A percentile compares a stretch with the other conserved stretches of the same genome.
Conservation (phyloP, 1,140 invertebrate genomes). For the Euschistus heros region DNA sequence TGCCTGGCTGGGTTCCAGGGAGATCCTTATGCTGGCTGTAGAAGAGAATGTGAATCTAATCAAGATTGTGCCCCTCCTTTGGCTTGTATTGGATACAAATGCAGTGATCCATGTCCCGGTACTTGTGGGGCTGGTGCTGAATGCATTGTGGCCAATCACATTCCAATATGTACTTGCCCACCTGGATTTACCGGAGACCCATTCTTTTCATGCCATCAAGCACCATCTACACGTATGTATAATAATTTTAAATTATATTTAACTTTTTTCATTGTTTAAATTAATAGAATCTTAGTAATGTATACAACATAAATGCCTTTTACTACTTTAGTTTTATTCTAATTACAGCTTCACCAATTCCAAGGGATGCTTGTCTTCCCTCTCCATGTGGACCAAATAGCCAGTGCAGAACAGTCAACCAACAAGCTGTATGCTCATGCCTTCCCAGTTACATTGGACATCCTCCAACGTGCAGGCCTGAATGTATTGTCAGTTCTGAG, state of each 20-base stretch:
- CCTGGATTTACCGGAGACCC: constrained; percentile 47
- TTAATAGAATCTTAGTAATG: too few relatives aligned
- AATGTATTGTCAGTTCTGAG: constrained; percentile 46
- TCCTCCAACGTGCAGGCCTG: constrained; percentile 43
- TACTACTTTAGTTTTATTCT: too few relatives aligned
- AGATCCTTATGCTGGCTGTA: constrained; percentile 39
- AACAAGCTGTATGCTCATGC: constrained; percentile 45
- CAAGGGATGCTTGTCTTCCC: constrained; percentile 46
- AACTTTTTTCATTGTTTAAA: too few relatives aligned
- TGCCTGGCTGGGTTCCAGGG: constrained; percentile 40
- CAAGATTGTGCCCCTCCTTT: constrained; percentile 41
- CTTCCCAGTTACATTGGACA: constrained; percentile 43
- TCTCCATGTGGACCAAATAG: constrained; percentile 64
- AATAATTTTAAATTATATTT: too few relatives aligned
- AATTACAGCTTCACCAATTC: constrained; percentile 22
- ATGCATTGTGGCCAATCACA: constrained; percentile 42
- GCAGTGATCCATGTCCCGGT: constrained; percentile 43
- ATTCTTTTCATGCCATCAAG: constrained; percentile 39
- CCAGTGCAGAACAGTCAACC: constrained; percentile 42
- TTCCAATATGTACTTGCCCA: constrained; percentile 42
- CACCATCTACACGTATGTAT: constrained; percentile 34
- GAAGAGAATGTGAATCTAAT: constrained; percentile 36
- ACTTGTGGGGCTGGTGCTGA: constrained; percentile 43
- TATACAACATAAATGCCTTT: too few relatives aligned
- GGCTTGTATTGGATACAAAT: constrained; percentile 42